Evolutionary conservation across 2,888 invertebrate genomes (phyloP).

Genomic region (Nephrotoma flavescens): DNA sequence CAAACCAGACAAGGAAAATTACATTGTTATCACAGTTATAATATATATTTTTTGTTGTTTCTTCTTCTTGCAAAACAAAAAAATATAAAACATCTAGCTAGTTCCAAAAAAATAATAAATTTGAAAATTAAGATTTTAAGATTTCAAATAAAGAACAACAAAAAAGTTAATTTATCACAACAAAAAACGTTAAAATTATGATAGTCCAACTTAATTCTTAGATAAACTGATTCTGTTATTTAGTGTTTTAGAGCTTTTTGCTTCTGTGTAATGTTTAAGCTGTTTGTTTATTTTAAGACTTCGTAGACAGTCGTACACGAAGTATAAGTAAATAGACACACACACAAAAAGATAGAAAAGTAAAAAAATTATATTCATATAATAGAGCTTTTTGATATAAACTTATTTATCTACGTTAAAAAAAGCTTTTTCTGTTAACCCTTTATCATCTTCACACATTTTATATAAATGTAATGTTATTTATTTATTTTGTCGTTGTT

Average conservation of each 20-base stretch:
- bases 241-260: background rate
- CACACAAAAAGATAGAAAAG: background rate
- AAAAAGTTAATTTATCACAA: background rate
- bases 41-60: background rate
- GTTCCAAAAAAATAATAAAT: background rate
- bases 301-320: background rate
- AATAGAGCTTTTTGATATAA: background rate
- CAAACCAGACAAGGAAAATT: background rate
- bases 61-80: background rate
- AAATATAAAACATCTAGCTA: background rate
- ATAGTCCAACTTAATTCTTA: background rate
- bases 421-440: background rate
- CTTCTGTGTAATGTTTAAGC: background rate
- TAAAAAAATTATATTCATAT: background rate
- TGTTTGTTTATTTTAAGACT: background rate
- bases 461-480: background rate
- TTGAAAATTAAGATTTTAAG: background rate
- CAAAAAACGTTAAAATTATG: background rate
- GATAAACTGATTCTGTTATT: background rate
- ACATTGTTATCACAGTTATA: background rate
- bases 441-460: background rate
- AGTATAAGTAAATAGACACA: background rate
- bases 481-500: background rate
- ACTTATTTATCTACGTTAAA: background rate
- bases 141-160: background rate